These are phyloP conservation scores for Mycogona germanica DNA, from an alignment of 2,888 invertebrate species.

Conservation along the genomic window DNA sequence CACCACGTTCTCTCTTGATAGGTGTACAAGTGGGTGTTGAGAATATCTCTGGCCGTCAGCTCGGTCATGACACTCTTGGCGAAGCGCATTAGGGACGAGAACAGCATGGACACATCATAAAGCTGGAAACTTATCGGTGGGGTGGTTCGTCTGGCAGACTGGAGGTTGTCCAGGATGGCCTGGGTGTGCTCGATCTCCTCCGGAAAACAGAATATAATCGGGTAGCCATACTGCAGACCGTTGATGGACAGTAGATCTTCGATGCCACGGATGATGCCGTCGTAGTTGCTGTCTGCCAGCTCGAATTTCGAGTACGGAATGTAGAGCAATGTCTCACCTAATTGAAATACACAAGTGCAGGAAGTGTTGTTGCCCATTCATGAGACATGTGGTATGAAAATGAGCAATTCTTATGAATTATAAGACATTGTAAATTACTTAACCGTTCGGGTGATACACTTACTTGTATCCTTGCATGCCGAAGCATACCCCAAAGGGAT, in stretches of 20 bases:
- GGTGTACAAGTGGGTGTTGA: neutral
- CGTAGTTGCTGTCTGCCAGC: neutral
- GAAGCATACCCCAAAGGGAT: neutral
- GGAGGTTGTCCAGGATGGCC: neutral
- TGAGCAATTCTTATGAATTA: too few species aligned
- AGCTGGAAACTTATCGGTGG: neutral
- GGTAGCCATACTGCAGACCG: too few species aligned
- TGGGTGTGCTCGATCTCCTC: constrained; percentile 1
- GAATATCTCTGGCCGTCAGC: neutral
- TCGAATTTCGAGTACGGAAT: constrained; percentile 1
- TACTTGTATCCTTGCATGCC: constrained; percentile 1
- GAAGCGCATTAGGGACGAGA: neutral
- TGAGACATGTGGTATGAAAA: too few species aligned
- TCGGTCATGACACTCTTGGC: neutral
- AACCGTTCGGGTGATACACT: neutral
- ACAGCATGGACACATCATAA: neutral
- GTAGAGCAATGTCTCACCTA: constrained; percentile 1
- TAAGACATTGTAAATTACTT: neutral
- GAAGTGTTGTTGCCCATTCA: too few species aligned
- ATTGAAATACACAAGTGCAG: too few species aligned
- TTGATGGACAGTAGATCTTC: too few species aligned
- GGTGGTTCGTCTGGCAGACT: neutral
- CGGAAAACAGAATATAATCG: too few species aligned
- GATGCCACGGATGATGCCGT: neutral
- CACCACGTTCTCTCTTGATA: neutral